Conservation (phyloP, 1,140 invertebrate genomes). For the Drosophila trapezifrons region DNA sequence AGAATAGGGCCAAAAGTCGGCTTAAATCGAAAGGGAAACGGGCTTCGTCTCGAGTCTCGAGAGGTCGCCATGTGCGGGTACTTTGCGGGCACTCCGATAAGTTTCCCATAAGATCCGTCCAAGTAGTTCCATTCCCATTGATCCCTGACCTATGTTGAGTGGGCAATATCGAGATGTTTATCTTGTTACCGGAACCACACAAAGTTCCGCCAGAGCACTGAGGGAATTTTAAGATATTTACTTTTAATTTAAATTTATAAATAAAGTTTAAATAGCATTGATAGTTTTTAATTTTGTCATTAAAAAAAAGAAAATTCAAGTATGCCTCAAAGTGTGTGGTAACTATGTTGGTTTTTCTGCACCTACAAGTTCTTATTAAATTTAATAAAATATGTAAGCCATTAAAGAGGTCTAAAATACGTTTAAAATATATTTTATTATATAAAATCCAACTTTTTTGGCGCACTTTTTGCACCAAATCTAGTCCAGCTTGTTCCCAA, state of each 20-base stretch:
- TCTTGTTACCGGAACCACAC: constrained; percentile 38
- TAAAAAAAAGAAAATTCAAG: too few species aligned
- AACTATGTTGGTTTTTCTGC: too few species aligned
- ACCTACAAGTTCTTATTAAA: neutral
- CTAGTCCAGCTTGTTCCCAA: neutral
- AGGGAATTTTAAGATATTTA: neutral
- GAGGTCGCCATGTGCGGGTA: constrained; percentile 24
- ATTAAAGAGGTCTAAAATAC: too few species aligned
- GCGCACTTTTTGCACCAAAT: neutral
- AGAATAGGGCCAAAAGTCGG: constrained; percentile 38
- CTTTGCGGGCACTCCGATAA: constrained; percentile 24
- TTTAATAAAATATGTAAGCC: too few species aligned
- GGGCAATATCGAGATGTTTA: constrained; percentile 39
- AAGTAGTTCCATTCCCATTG: constrained; percentile 18
- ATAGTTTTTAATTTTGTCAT: too few species aligned
- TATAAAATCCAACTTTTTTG: too few species aligned
- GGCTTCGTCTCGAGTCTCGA: constrained; percentile 7
- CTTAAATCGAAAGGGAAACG: constrained; percentile 50
- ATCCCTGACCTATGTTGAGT: constrained; percentile 42
- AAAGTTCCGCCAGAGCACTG: constrained; percentile 14
- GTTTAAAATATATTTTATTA: too few species aligned
- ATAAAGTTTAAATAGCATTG: too few species aligned
- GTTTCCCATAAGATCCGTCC: constrained; percentile 28
- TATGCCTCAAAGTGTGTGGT: too few species aligned
- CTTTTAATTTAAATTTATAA: too few species aligned